phyloP scores from a whole-genome alignment of 2,797 vertebrate species.

The Poeciliopsis paucimaculata region DNA sequence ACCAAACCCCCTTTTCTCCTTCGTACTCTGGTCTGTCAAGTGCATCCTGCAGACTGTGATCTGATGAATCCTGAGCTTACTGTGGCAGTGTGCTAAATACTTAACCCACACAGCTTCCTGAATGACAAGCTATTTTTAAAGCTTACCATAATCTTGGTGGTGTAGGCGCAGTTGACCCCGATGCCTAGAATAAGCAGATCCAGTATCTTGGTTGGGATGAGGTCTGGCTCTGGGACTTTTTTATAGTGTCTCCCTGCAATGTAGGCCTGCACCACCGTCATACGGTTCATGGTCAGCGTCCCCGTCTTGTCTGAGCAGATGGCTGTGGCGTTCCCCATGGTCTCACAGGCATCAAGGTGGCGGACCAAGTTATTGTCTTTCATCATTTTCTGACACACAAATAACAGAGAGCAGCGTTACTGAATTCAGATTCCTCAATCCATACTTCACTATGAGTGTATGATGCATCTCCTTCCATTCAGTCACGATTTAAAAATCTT shows the following conservation, averaged over 20 bases:
- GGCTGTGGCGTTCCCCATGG: conserved; percentile 97
- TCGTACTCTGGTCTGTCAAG: conserved; percentile 3
- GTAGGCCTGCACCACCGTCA: conserved; percentile 93
- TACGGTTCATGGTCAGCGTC: conserved; percentile 96
- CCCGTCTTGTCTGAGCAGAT: conserved; percentile 99
- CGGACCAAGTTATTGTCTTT: conserved; percentile 97
- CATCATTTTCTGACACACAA: conserved; percentile 95
- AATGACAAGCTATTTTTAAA: conserved; percentile 51
- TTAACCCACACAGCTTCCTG: conserved; percentile 37
- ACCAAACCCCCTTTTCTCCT: conserved; percentile 8
- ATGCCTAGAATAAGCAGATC: conserved; percentile 89
- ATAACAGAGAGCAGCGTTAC: not conserved
- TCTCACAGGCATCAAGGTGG: conserved; percentile 97
- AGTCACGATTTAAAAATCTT: not conserved
- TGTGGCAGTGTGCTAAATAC: conserved; percentile 30
- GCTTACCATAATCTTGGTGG: conserved; percentile 95
- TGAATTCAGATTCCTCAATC: not conserved
- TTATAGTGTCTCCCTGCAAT: conserved; percentile 86
- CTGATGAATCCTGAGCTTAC: conserved; percentile 45
- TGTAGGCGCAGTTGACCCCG: conserved; percentile 96
- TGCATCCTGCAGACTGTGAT: conserved; percentile 20
- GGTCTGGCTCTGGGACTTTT: conserved; percentile 88
- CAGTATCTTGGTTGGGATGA: conserved; percentile 84
- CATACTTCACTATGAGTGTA: not conserved
- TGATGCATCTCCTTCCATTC: too few species aligned